Evolutionary conservation across 2,113 vertebrate species (phyloP).

Genomic region (Nothobranchius furzeri): DNA sequence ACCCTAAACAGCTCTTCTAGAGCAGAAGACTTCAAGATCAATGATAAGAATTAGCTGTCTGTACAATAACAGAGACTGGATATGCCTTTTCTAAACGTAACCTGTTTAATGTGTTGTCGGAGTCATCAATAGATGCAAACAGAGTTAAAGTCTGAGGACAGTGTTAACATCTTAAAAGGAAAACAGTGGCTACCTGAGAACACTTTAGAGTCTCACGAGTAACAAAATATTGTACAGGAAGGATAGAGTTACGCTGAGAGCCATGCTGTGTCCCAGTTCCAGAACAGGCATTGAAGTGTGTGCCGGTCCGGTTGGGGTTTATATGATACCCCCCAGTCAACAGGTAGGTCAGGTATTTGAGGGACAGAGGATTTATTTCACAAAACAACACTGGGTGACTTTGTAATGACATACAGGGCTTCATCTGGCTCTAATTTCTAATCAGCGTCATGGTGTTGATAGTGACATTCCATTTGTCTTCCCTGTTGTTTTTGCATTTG

Average conservation of each 20-base stretch:
- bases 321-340: slow-evolving; percentile 24
- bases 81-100: neutral
- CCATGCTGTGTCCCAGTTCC: slow-evolving; percentile 53
- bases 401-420: too few species aligned
- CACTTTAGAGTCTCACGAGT: slow-evolving; percentile 46
- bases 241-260: slow-evolving; percentile 54
- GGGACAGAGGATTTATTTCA: neutral
- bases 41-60: too few species aligned
- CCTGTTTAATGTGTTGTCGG: neutral
- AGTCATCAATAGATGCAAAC: slow-evolving; percentile 5
- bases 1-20: too few species aligned
- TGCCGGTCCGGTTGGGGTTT: neutral
- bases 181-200: slow-evolving; percentile 53
- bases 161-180: slow-evolving; percentile 26
- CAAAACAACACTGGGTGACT: slow-evolving; percentile 6
- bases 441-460: neutral
- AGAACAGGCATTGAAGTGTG: slow-evolving; percentile 23
- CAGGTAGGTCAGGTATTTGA: slow-evolving; percentile 6
- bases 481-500: slow-evolving; percentile 29
- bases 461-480: neutral
- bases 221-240: slow-evolving; percentile 47
- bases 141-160: slow-evolving; percentile 27
- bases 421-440: too few species aligned
- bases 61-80: neutral
- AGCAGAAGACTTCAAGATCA: neutral